Conservation (phyloP, 2,797 vertebrate genomes). For the Ficedula albicollis region DNA sequence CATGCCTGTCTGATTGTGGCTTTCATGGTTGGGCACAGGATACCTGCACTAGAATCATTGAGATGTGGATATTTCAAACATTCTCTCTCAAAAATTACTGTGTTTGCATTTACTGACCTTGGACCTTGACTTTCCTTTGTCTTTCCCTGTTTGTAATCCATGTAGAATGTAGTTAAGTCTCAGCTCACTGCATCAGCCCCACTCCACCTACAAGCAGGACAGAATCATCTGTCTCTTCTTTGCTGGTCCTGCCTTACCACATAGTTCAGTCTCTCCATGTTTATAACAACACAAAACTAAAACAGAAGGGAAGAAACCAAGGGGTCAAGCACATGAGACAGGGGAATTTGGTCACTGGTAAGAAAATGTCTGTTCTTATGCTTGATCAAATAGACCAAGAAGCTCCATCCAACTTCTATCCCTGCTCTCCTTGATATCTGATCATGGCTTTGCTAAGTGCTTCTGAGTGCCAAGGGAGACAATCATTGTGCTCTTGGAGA, state of each 20-base stretch:
- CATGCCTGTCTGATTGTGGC: constrained; percentile 66
- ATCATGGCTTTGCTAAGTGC: not conserved
- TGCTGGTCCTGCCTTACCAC: not conserved
- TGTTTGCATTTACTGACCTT: not conserved
- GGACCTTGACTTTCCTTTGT: not conserved
- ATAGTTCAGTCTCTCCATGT: not conserved
- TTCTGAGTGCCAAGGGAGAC: not conserved
- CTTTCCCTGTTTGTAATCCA: not conserved
- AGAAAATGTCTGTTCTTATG: not conserved
- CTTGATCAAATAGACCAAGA: not conserved
- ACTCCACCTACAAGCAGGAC: rapidly evolving
- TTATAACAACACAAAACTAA: not conserved
- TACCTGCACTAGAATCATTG: constrained; percentile 67
- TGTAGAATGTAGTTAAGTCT: not conserved
- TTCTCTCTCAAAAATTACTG: not conserved
- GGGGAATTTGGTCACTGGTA: not conserved
- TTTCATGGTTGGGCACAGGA: constrained; percentile 77
- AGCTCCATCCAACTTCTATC: not conserved
- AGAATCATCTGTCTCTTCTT: not conserved
- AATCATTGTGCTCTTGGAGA: not conserved
- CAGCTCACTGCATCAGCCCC: not conserved
- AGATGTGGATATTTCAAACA: not conserved
- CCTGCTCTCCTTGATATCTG: not conserved
- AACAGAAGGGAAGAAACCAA: not conserved
- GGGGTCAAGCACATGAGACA: not conserved